phyloP scores from a whole-genome alignment of 2,797 vertebrate genomes.

The Myioborus melanocephalus region DNA sequence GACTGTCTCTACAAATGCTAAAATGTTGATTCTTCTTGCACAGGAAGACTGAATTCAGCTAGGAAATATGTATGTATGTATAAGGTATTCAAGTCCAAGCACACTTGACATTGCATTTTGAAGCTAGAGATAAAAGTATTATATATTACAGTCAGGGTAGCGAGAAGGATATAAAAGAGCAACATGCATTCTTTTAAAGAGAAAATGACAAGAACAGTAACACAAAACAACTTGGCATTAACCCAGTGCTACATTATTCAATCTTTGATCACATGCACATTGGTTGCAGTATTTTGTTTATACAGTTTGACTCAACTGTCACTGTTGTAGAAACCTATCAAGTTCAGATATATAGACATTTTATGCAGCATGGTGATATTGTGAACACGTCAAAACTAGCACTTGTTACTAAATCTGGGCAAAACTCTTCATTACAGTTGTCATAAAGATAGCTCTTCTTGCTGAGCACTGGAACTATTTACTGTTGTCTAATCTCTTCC shows the following conservation, averaged over 20 bases:
- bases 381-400: neutral
- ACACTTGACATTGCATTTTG: neutral
- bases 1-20: neutral
- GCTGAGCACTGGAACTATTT: neutral
- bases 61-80: neutral
- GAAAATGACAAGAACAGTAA: neutral
- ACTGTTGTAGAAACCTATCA: neutral
- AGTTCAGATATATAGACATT: neutral
- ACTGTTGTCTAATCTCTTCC: neutral
- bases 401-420: neutral
- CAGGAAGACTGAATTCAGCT: neutral
- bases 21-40: neutral
- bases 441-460: neutral
- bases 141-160: neutral
- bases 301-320: neutral
- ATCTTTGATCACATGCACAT: neutral
- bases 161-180: neutral
- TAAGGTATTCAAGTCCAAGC: neutral
- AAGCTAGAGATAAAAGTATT: neutral
- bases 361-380: neutral
- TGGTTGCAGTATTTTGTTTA: neutral
- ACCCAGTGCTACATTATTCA: neutral
- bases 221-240: neutral
- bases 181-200: too few relatives aligned
- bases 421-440: neutral